Evolutionary conservation across 1,140 invertebrate species (phyloP).

Genomic region (Galleria mellonella): DNA sequence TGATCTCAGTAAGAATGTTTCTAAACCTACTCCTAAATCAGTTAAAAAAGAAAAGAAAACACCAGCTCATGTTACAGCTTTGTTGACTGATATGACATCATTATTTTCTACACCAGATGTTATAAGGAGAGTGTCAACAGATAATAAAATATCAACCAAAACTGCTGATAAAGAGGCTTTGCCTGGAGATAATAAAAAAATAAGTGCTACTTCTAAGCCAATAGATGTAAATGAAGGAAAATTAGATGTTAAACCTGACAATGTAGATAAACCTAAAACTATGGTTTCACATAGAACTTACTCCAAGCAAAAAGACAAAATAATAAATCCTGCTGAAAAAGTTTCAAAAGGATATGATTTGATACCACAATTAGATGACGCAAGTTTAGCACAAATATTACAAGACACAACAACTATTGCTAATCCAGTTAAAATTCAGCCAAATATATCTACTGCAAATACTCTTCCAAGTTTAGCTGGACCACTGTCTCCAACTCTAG

Average conservation of each 20-base stretch:
- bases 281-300: slow-evolving; percentile 37
- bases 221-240: slow-evolving; percentile 31
- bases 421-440: slow-evolving; percentile 50
- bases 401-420: slow-evolving; percentile 43
- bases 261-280: slow-evolving; percentile 37
- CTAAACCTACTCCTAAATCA: slow-evolving; percentile 54
- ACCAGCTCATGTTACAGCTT: slow-evolving; percentile 76
- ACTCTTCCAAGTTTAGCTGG: slow-evolving; percentile 55
- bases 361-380: slow-evolving; percentile 67
- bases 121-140: slow-evolving; percentile 79
- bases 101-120: slow-evolving; percentile 87
- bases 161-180: slow-evolving; percentile 33
- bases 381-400: slow-evolving; percentile 62
- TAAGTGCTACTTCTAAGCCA: slow-evolving; percentile 26
- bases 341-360: slow-evolving; percentile 45
- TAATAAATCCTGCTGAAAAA: slow-evolving; percentile 32
- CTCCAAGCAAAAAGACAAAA: slow-evolving; percentile 37
- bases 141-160: slow-evolving; percentile 53
- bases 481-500: slow-evolving; percentile 65
- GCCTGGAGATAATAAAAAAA: slow-evolving; percentile 43
- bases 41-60: slow-evolving; percentile 82
- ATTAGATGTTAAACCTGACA: slow-evolving; percentile 28
- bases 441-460: slow-evolving; percentile 65
- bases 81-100: slow-evolving; percentile 78
- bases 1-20: slow-evolving; percentile 42